These are phyloP conservation scores for Prinia subflava DNA, from an alignment of 2,113 vertebrate genomes.

Conservation along the genomic window DNA sequence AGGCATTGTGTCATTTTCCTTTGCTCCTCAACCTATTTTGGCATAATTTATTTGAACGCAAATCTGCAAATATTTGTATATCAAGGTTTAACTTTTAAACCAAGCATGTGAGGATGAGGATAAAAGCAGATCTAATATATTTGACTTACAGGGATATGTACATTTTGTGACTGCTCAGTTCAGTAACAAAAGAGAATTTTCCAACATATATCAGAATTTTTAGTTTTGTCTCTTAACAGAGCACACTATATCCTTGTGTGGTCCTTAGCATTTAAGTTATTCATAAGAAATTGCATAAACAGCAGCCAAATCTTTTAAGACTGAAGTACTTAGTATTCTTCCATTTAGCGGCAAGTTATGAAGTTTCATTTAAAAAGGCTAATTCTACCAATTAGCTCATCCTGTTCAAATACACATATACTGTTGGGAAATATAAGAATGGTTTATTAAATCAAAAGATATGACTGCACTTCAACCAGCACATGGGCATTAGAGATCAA, in stretches of 20 bases:
- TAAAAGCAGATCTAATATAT: background rate
- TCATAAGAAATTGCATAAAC: background rate
- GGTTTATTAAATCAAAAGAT: conserved; percentile 70
- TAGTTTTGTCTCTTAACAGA: background rate
- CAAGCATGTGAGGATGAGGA: background rate
- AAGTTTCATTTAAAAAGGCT: conserved; percentile 46
- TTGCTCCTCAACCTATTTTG: background rate
- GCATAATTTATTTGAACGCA: background rate
- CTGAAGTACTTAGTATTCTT: conserved; percentile 7
- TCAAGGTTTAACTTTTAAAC: background rate
- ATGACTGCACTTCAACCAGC: conserved; percentile 52
- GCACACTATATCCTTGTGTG: background rate
- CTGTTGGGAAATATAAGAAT: conserved; percentile 53
- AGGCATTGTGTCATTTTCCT: background rate
- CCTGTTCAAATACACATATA: conserved; percentile 21
- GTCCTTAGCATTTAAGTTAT: background rate
- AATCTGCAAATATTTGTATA: background rate
- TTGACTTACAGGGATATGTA: background rate
- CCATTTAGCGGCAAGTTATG: conserved; percentile 26
- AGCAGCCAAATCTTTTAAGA: background rate
- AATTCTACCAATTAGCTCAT: conserved; percentile 65
- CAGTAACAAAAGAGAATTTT: background rate
- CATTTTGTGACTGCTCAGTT: background rate
- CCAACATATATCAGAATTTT: background rate
- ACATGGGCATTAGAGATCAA: conserved; percentile 48